Evolutionary conservation across 2,113 vertebrate species (phyloP).

Genomic region (Apus apus): DNA sequence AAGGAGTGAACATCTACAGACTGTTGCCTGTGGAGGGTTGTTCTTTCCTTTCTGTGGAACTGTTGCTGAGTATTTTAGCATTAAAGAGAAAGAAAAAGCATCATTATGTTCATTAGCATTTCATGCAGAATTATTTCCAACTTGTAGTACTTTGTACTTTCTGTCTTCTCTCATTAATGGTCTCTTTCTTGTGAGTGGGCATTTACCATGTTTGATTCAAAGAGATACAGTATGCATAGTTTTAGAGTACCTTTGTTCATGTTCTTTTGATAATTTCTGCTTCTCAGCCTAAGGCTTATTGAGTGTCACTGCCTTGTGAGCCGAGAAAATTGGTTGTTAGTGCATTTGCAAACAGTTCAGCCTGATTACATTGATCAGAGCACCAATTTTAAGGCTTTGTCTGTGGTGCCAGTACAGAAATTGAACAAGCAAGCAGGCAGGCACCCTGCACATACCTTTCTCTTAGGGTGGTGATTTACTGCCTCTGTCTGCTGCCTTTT

Average conservation of each 20-base stretch:
- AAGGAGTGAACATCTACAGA: neutral
- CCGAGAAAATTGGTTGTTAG: neutral
- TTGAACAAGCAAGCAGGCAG: neutral
- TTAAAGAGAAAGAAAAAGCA: neutral
- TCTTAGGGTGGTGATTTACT: neutral
- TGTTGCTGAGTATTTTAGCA: neutral
- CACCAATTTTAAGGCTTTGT: slow-evolving; percentile 37
- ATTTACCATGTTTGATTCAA: neutral
- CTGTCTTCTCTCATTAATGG: neutral
- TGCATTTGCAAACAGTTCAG: slow-evolving; percentile 5
- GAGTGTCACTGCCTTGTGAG: neutral
- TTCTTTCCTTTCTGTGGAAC: neutral
- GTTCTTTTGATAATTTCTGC: slow-evolving; percentile 19
- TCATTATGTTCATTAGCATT: neutral
- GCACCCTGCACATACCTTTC: slow-evolving; percentile 14
- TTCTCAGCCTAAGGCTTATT: slow-evolving; percentile 21
- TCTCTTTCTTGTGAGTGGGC: neutral
- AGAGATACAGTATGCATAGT: neutral
- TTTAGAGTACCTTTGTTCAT: slow-evolving; percentile 14
- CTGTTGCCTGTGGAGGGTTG: neutral
- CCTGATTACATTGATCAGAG: slow-evolving; percentile 4
- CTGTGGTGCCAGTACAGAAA: slow-evolving; percentile 24
- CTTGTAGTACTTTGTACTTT: neutral
- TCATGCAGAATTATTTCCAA: neutral
- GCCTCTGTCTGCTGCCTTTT: slow-evolving; percentile 45